Evolutionary conservation across 2,888 invertebrate genomes (phyloP).

Genomic region (Dynastes maya): DNA sequence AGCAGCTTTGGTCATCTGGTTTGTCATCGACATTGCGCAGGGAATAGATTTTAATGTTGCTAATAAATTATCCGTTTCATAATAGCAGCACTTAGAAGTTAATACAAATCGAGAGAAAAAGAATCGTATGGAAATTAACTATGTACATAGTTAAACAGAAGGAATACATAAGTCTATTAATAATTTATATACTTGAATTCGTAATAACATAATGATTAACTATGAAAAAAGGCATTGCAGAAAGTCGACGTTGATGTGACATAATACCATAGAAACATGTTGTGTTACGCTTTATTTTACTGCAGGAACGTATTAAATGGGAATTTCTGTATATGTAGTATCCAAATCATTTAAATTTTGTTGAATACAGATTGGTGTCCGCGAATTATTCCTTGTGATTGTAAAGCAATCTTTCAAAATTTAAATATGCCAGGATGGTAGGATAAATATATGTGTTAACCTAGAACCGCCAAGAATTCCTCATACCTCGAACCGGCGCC

Average conservation of each 20-base stretch:
- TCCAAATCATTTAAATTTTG: no score
- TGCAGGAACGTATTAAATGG: not conserved
- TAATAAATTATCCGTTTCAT: constrained; percentile 9
- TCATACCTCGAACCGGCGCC: no score
- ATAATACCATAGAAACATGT: not conserved
- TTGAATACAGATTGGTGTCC: no score
- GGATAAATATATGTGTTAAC: no score
- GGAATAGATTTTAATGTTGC: not conserved
- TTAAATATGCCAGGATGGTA: no score
- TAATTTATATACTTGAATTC: not conserved
- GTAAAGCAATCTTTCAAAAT: no score
- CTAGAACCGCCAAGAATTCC: no score
- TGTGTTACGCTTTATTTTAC: not conserved
- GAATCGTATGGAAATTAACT: not conserved
- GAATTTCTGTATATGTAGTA: not conserved
- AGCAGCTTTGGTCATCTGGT: not conserved
- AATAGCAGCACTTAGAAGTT: constrained; percentile 3
- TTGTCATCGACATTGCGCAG: not conserved
- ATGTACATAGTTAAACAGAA: not conserved
- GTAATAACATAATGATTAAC: not conserved
- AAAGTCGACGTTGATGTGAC: constrained; percentile 1
- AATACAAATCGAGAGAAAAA: not conserved
- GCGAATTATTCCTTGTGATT: no score
- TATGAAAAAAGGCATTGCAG: not conserved
- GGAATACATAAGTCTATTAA: constrained; percentile 9